phyloP scores from a whole-genome alignment of 2,113 vertebrate species.

The human region GRCh38 chr17:36866001-36866500 shows the following conservation, averaged over 20 bases:
- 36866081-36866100: neutral
- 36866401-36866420: neutral
- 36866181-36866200: neutral
- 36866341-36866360: rapidly evolving
- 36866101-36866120: neutral
- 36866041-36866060: no score
- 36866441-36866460: neutral
- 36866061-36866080: neutral
- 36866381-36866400: neutral
- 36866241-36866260: neutral
- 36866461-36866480: neutral
- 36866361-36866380: neutral
- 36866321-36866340: neutral
- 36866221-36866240: neutral
- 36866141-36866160: neutral
- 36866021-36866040: no score
- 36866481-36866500: neutral
- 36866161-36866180: neutral
- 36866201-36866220: neutral
- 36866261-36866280: neutral
- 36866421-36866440: neutral
- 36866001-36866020: no score
- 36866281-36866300: neutral
- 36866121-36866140: neutral
- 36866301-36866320: neutral